These are phyloP conservation scores for Smutsia temminckii DNA, from an alignment of 2,797 vertebrate genomes.

Conservation along the genomic window DNA sequence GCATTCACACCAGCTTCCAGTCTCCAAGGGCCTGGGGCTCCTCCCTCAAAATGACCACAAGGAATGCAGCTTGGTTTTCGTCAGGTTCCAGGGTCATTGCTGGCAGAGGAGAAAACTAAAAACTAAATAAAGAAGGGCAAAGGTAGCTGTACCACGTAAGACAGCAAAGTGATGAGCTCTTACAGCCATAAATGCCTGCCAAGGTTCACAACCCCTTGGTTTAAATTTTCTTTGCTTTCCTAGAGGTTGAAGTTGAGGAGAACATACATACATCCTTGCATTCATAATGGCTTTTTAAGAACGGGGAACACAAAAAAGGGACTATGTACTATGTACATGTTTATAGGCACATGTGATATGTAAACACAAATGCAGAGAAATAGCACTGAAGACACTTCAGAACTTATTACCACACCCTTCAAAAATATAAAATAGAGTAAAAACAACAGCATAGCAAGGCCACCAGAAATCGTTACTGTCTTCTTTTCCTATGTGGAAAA, in stretches of 20 bases:
- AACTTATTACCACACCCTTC: not conserved
- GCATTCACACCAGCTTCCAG: not conserved
- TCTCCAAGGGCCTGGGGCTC: not conserved
- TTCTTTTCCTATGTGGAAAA: not conserved
- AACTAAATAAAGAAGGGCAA: not conserved
- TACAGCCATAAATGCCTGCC: not conserved
- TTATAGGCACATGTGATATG: not conserved
- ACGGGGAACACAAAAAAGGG: not conserved
- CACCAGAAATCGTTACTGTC: not conserved
- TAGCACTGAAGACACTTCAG: not conserved
- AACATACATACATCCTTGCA: not conserved
- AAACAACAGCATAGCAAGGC: not conserved
- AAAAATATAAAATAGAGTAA: not conserved
- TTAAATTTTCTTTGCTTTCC: not conserved
- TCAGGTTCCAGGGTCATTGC: not conserved
- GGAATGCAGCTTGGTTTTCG: not conserved
- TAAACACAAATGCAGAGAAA: not conserved
- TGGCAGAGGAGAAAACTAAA: not conserved
- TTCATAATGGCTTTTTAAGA: not conserved
- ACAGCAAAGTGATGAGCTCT: slow-evolving; percentile 1
- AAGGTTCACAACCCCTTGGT: not conserved
- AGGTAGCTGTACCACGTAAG: not conserved
- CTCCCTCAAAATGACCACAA: not conserved
- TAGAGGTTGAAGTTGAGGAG: not conserved
- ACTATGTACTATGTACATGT: not conserved